Evolutionary conservation across 2,797 vertebrate genomes (phyloP), one percentile per base, ranked within the genome.

Genomic region (Gadopsis marmoratus): DNA sequence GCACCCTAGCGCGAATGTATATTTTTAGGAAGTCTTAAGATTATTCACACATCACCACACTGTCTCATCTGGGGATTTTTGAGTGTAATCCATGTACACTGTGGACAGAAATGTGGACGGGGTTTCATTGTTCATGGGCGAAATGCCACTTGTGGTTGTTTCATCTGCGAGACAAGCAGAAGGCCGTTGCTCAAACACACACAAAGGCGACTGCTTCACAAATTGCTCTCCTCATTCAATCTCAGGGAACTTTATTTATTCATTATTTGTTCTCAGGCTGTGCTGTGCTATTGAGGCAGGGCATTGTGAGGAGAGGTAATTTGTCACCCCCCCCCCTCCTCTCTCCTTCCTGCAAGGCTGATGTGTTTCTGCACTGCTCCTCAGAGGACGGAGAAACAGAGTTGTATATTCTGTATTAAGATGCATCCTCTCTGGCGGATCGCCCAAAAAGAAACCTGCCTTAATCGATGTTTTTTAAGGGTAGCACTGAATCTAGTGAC

Each of bases 211-310:
- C 76, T 47, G 78, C 82, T 71, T 69, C 72, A 53, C 76, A 81
- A 88, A 90, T 87, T 76, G 84, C 81, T 66, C 74, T 70, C 74
- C 83, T 83, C 73, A 62, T 88, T 89, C 87, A 91, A 82, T 91
- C 86, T 84, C 67, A 16, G 76, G 74, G 78, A 89, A 91, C 86
- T 90, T 93, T 89, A 93, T 93, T 91, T 94, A 93, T 94, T 93
- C 89, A 94, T 91, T 87, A 90, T 92, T 91, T 90, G 88, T 91
- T 89, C 86, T 77, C 81, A 47, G 90, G 72, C 83, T 68, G 71
- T 35, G 71, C 83, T 81, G 71, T 35, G 71, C 83, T 81, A 60
- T 83, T 90, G 90, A 81, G 66, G 78, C 78, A 37, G 76, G 73
- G 74, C 66, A 67, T 89, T 88, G 91, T 85, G 83, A 74, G 65